Evolutionary conservation across 2,113 vertebrate species (phyloP), one percentile per base, ranked within the genome.

Genomic region (Alosa alosa): DNA sequence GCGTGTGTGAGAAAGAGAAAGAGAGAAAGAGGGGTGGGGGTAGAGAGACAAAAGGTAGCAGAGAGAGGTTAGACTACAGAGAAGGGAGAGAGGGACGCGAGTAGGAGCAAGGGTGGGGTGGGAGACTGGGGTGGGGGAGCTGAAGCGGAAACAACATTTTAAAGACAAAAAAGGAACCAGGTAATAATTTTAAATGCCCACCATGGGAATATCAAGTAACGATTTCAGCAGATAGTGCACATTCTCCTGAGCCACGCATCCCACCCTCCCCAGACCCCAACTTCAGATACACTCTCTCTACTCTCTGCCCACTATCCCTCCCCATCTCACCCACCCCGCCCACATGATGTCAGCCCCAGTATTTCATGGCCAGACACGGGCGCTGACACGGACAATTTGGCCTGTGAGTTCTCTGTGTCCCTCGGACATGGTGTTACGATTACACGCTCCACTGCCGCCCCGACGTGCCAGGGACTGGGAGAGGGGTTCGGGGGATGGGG

Each of bases 361-460:
- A 95, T 96, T 97, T 97, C 95, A 96, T 90, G 86, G 94, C 93
- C 91, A 94, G 93, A 91, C 94, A 90, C 92, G 93, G 92, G 96
- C 83, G 96, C 96, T 97, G 97, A 98, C 96, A 97, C 88, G 93
- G 95, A 94, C 96, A 97, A 96, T 97, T 98, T 97, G 96, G 95
- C 94, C 94, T 95, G 95, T 95, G 94, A 96, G 96, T 96, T 96
- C 94, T 95, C 95, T 94, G 90, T 93, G 94, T 95, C 92, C 64
- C 86, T 92, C 93, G 93, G 95, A 96, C 95, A 96, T 95, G 95
- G 96, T 96, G 95, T 95, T 96, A 94, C 93, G 93, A 96, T 98
- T 96, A 97, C 94, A 96, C 92, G 95, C 95, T 95, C 91, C 90
- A 89, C 92, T 88, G 92, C 95, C 91, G 88, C 90, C 92, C 90